Evolutionary conservation across 2,888 invertebrate species (phyloP), one percentile per base, ranked within the genome.

Genomic region (Anthophora plumipes): DNA sequence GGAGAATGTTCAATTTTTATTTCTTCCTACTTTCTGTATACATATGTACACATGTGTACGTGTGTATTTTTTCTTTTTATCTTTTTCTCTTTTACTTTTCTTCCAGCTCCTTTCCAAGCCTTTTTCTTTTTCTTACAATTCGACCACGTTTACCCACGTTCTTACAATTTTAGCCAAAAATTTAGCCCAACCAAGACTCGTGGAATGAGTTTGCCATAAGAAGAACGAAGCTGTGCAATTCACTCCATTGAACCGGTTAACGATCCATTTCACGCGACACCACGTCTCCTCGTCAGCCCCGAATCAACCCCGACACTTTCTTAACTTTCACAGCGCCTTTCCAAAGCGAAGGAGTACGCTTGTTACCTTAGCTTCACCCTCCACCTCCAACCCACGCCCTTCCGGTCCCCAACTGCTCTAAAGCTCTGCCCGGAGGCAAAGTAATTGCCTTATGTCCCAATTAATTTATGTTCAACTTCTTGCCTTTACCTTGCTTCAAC

Each of bases 391-490:
- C n/a, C n/a, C n/a, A n/a, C n/a, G n/a, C n/a, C n/a, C n/a, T n/a
- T n/a, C n/a, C n/a, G n/a, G n/a, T n/a, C n/a, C n/a, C n/a, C n/a
- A n/a, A 1, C 7, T 12, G 6, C 55, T 31, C 54, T 61, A 31
- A 25, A 7, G 20, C 31, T 20, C 9, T 31, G 7, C 55, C 50
- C 25, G 63, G 39, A 14, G 67, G 50, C 70, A 66, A 68, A 79
- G 84, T 90, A 91, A 92, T 90, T 89, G 89, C 87, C 86, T 89
- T 90, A 87, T 89, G 89, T 90, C 85, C 87, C 89, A 92, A 91
- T 91, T 91, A 91, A 91, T 91, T 91, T 90, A 88, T 83, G 88
- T 87, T 89, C 82, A 75, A 89, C 85, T 89, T 83, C 72, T 67
- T 77, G 77, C 82, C 82, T 77, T 83, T 81, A 76, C 69, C 84